Conservation (phyloP, 2,888 invertebrate genomes). For the Orgyia antiqua region DNA sequence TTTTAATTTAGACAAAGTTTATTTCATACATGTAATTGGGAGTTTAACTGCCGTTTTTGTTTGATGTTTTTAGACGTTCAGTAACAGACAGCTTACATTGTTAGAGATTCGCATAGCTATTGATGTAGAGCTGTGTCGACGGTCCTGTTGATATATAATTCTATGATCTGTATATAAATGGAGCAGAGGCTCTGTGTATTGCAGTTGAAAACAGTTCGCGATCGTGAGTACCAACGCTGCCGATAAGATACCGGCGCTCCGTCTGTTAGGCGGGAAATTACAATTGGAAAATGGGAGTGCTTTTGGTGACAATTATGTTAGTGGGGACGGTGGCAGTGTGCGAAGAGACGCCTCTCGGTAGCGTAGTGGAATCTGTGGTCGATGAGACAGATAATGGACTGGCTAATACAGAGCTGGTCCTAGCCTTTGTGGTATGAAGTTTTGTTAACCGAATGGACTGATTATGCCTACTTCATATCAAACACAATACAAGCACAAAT, state of each 20-base stretch:
- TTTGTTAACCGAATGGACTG: constrained; percentile 19
- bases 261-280: constrained; percentile 28
- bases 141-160: constrained; percentile 47
- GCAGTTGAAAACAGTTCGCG: constrained; percentile 68
- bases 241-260: constrained; percentile 30
- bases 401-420: constrained; percentile 45
- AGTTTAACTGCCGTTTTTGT: no score
- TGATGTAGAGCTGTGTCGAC: constrained; percentile 29
- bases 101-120: constrained; percentile 26
- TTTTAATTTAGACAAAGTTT: no score
- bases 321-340: constrained; percentile 33
- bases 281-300: constrained; percentile 36
- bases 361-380: constrained; percentile 28
- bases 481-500: constrained; percentile 21
- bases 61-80: no score
- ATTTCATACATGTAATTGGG: no score
- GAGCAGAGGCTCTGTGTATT: constrained; percentile 51
- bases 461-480: constrained; percentile 30
- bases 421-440: constrained; percentile 56
- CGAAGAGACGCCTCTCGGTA: constrained; percentile 27
- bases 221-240: constrained; percentile 49
- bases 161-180: constrained; percentile 67
- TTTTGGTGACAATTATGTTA: constrained; percentile 32
- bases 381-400: constrained; percentile 32
- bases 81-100: constrained; percentile 15